These are phyloP conservation scores for Lepisosteus oculatus DNA, from an alignment of 2,113 vertebrate genomes.

Conservation along the genomic window DNA sequence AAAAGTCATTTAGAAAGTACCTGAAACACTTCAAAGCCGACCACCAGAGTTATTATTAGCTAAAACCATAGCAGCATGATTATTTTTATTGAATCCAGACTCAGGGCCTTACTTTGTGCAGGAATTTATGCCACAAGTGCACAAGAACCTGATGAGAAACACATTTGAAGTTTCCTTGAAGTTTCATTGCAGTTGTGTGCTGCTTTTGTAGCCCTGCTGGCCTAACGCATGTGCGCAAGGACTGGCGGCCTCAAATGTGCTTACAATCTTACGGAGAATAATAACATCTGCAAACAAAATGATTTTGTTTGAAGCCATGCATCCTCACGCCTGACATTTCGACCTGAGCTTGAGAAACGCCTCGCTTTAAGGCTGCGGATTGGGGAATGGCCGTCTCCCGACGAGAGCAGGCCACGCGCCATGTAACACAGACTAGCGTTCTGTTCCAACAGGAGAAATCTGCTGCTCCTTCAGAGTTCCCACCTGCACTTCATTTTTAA, in stretches of 20 bases:
- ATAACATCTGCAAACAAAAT: constrained; percentile 4
- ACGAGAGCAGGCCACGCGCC: not conserved
- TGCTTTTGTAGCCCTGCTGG: constrained; percentile 32
- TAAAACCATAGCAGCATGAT: constrained; percentile 36
- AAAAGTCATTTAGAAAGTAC: constrained; percentile 25
- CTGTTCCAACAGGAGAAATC: constrained; percentile 1
- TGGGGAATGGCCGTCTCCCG: no score
- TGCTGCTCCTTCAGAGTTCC: constrained; percentile 1
- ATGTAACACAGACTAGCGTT: not conserved
- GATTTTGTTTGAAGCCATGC: not conserved
- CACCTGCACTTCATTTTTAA: not conserved
- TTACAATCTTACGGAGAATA: constrained; percentile 18
- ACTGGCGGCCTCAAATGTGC: constrained; percentile 18
- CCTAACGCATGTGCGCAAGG: constrained; percentile 4
- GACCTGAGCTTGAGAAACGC: not conserved
- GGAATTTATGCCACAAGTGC: constrained; percentile 66
- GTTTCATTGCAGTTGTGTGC: constrained; percentile 40
- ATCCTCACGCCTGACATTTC: no score
- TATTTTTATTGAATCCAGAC: constrained; percentile 62
- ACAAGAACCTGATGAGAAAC: constrained; percentile 61
- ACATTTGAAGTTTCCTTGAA: constrained; percentile 45
- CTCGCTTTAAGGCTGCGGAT: not conserved
- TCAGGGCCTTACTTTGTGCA: constrained; percentile 43
- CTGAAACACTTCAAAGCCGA: constrained; percentile 37
- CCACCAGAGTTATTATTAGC: constrained; percentile 34